Evolutionary conservation across 2,797 vertebrate species (phyloP), one percentile per base, ranked within the genome.

Genomic region (Syncerus caffer): DNA sequence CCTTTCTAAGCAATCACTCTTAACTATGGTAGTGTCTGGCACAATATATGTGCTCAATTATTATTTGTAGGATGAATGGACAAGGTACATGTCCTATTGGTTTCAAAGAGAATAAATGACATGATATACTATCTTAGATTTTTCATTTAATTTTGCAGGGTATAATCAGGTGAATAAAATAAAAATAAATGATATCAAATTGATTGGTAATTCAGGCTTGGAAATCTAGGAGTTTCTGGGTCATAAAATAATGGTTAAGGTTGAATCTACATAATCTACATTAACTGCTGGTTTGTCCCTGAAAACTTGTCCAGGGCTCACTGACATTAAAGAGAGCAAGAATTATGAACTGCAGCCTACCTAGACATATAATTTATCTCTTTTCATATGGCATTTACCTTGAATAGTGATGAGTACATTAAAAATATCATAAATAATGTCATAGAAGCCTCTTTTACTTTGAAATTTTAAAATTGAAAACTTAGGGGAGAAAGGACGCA

Each of bases 361-460:
- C 86, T 71, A 67, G 50, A 80, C 25, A 67, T 42, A 64, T 94
- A 90, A 96, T 96, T 98, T 95, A 96, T 97, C 94, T 93, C 92
- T 95, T 97, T 97, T 95, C 67, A 78, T 93, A 47, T 90, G 86
- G 50, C 58, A 94, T 97, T 97, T 97, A 95, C 97, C 96, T 98
- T 97, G 95, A 97, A 76, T 85, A 89, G 55, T 96, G 94, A 94
- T 87, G 86, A 92, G 76, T 97, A 79, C 93, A 93, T 97, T 96
- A 94, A 97, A 97, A 96, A 84, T 95, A 86, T 60, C 80, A 92
- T 96, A 97, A 91, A 95, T 97, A 92, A 93, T 93, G 55, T 85
- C 29, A 9, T 64, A 71, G 31, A 82, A 87, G 57, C 10, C 71
- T 88, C 90, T 45, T 96, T 95, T 96, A 95, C 88, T 96, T 96